Conservation (phyloP, 2,113 vertebrate species). For the Cyrtonyx montezumae region DNA sequence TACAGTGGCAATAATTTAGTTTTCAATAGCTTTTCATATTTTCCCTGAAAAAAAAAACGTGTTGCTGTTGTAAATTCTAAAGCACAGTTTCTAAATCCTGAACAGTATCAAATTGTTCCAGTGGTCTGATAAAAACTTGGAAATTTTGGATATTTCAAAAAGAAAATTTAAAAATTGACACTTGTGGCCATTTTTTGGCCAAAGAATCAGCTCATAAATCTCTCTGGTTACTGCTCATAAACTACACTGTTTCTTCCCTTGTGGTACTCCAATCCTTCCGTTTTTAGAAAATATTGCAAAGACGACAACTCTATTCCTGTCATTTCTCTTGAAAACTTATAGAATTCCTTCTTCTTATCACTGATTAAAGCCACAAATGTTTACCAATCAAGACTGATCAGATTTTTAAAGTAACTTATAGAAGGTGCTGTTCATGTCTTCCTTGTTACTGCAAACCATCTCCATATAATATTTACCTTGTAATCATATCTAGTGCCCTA, state of each 20-base stretch:
- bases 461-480: neutral
- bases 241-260: neutral
- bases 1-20: neutral
- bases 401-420: neutral
- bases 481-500: neutral
- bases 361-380: neutral
- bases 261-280: neutral
- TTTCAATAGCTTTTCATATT: slow-evolving; percentile 5
- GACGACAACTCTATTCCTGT: neutral
- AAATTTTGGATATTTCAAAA: neutral
- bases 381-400: neutral
- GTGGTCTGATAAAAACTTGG: neutral
- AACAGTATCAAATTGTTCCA: neutral
- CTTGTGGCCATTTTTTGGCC: neutral
- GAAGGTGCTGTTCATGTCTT: neutral
- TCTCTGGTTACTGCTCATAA: neutral
- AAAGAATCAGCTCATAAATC: neutral
- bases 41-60: neutral
- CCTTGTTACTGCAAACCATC: neutral
- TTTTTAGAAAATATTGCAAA: neutral
- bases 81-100: neutral
- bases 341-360: neutral
- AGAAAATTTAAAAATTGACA: neutral
- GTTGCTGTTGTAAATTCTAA: neutral
- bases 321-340: neutral